phyloP scores from a whole-genome alignment of 2,797 vertebrate genomes.

The Acestrorhynchus altus region DNA sequence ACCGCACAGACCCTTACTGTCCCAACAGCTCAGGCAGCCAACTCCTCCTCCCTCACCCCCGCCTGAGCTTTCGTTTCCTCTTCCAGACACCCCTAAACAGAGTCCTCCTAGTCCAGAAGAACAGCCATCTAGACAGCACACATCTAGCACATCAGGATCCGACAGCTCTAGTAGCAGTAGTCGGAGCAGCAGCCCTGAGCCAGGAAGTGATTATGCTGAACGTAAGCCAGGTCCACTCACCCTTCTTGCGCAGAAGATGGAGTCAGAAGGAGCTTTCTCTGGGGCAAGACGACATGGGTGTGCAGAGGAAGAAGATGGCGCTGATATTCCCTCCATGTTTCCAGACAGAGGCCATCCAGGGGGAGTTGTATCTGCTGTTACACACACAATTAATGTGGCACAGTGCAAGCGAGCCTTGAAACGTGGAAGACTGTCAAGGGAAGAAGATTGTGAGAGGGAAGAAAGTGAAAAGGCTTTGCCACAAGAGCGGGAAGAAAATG shows the following conservation, averaged over 20 bases:
- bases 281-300: slow-evolving; percentile 71
- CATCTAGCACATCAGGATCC: slow-evolving; percentile 80
- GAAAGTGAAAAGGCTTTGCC: slow-evolving; percentile 31
- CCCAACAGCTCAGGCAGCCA: slow-evolving; percentile 74
- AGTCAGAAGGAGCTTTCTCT: slow-evolving; percentile 78
- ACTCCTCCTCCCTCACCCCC: slow-evolving; percentile 80
- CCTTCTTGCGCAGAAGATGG: slow-evolving; percentile 80
- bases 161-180: slow-evolving; percentile 82
- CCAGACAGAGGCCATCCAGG: slow-evolving; percentile 66
- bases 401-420: slow-evolving; percentile 52
- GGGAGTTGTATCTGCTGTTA: slow-evolving; percentile 68
- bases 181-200: slow-evolving; percentile 84
- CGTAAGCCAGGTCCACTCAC: slow-evolving; percentile 79
- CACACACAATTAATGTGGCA: slow-evolving; percentile 70
- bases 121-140: slow-evolving; percentile 69
- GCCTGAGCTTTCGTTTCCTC: slow-evolving; percentile 79
- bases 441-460: slow-evolving; percentile 37
- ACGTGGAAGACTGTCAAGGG: slow-evolving; percentile 27
- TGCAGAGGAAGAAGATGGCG: slow-evolving; percentile 64
- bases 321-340: slow-evolving; percentile 58
- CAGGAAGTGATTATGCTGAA: slow-evolving; percentile 78
- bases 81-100: slow-evolving; percentile 84
- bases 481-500: slow-evolving; percentile 15
- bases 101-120: slow-evolving; percentile 81
- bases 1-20: slow-evolving; percentile 74